phyloP scores from a whole-genome alignment of 2,797 vertebrate species.

The Enteromius thamalakanensis region DNA sequence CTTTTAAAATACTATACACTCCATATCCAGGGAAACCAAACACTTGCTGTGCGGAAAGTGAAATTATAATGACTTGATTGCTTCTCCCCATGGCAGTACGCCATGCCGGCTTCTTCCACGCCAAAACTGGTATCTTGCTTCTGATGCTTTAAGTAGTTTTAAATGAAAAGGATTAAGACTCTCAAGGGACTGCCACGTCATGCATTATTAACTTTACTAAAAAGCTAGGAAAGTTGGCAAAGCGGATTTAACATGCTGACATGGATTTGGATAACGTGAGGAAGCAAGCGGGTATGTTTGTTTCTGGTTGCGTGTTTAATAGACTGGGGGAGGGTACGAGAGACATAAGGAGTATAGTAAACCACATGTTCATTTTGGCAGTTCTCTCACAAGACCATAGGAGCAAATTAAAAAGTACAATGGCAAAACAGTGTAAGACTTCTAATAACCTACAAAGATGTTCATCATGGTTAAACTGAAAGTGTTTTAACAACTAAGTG shows the following conservation, averaged over 20 bases:
- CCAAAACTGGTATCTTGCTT: slow-evolving; percentile 21
- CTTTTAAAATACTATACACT: slow-evolving; percentile 24
- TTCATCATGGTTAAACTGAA: background rate
- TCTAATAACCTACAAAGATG: background rate
- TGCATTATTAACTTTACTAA: slow-evolving; percentile 4
- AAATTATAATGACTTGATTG: slow-evolving; percentile 19
- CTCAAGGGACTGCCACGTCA: slow-evolving; percentile 12
- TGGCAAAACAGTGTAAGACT: background rate
- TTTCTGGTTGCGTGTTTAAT: slow-evolving; percentile 27
- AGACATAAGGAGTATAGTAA: slow-evolving; percentile 35
- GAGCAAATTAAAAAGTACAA: background rate
- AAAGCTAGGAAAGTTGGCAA: slow-evolving; percentile 37
- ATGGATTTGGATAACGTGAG: background rate
- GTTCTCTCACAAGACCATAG: background rate
- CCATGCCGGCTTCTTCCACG: slow-evolving; percentile 16
- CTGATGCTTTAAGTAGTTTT: slow-evolving; percentile 37
- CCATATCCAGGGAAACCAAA: slow-evolving; percentile 35
- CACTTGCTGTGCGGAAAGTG: background rate
- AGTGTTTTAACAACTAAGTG: background rate
- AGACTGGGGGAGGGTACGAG: slow-evolving; percentile 34
- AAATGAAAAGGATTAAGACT: slow-evolving; percentile 38
- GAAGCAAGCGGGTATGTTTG: background rate
- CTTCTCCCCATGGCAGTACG: slow-evolving; percentile 27
- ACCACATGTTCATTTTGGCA: slow-evolving; percentile 59
- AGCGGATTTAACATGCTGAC: slow-evolving; percentile 11